These are phyloP conservation scores for Anabas testudineus DNA, from an alignment of 2,797 vertebrate genomes.

Conservation along the genomic window DNA sequence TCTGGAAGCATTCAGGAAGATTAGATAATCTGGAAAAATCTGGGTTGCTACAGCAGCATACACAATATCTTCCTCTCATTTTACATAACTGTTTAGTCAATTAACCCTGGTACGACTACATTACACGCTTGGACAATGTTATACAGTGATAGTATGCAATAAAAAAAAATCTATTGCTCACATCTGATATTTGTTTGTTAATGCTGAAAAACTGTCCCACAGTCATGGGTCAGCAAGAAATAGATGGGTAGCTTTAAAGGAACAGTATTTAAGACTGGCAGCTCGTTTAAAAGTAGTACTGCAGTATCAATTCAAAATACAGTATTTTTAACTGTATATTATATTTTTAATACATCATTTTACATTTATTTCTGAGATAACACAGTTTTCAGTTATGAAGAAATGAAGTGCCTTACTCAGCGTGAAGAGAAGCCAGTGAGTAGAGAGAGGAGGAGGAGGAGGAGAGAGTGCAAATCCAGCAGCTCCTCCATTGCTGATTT, in stretches of 20 bases:
- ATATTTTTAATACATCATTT: too few relatives aligned
- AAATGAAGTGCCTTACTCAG: too few relatives aligned
- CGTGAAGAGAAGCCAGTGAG: too few relatives aligned
- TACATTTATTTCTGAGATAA: too few relatives aligned
- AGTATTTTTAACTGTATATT: too few relatives aligned
- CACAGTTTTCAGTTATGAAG: too few relatives aligned
- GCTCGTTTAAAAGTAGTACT: too few relatives aligned
- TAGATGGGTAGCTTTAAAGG: neutral
- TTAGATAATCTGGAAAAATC: constrained; percentile 7
- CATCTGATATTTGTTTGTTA: neutral
- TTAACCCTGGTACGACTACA: neutral
- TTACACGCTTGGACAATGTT: neutral
- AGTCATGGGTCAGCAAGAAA: neutral
- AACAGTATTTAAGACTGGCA: too few relatives aligned
- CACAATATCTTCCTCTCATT: neutral
- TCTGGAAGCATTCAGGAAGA: constrained; percentile 68
- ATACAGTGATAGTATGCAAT: neutral
- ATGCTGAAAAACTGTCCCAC: neutral
- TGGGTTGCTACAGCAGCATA: neutral
- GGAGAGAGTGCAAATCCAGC: too few relatives aligned
- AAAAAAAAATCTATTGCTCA: neutral
- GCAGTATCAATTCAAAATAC: too few relatives aligned
- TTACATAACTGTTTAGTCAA: neutral
- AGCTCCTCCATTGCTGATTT: too few relatives aligned
- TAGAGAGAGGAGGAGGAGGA: too few relatives aligned